Percentiles rank a stretch among this genome's conserved stretches.
Evolutionary conservation across 1,140 invertebrate genomes (phyloP).

Genomic region (Phthorimaea operculella): DNA sequence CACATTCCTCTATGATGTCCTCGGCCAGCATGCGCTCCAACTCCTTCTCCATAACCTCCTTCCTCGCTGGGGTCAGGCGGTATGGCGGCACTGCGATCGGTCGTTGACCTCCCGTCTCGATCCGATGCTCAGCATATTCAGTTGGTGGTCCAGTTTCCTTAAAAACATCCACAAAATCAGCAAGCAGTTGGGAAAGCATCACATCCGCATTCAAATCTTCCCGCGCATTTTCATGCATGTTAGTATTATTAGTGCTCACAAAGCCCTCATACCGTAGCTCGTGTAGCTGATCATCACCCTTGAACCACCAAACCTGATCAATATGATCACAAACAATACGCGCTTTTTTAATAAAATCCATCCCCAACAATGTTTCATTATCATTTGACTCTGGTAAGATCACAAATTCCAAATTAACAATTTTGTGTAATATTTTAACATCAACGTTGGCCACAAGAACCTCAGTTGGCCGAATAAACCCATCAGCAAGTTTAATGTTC

Average conservation of each 20-base stretch:
- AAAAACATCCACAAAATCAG: background rate
- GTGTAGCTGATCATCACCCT: background rate
- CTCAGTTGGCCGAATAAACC: background rate
- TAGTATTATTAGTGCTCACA: background rate
- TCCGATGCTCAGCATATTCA: slow-evolving; percentile 3
- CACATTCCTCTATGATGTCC: slow-evolving; percentile 44
- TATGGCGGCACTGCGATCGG: slow-evolving; percentile 17
- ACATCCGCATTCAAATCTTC: background rate
- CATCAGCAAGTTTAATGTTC: slow-evolving; percentile 7
- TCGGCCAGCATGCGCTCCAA: slow-evolving; percentile 24
- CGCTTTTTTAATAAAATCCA: slow-evolving; percentile 5
- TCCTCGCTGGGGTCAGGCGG: background rate
- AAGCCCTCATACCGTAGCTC: background rate
- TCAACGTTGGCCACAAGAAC: background rate
- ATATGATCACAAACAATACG: background rate
- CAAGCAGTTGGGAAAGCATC: background rate
- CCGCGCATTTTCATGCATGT: background rate
- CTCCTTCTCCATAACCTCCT: slow-evolving; percentile 4
- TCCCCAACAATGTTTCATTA: slow-evolving; percentile 10
- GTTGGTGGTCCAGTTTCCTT: slow-evolving; percentile 3
- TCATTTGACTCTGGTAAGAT: slow-evolving; percentile 1
- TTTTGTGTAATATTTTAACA: background rate
- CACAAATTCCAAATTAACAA: background rate
- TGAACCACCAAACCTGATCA: background rate
- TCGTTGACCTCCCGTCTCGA: slow-evolving; percentile 4